Evolutionary conservation across 1,140 invertebrate genomes (phyloP), one percentile per base, ranked within the genome.

Genomic region (Halesus radiatus): DNA sequence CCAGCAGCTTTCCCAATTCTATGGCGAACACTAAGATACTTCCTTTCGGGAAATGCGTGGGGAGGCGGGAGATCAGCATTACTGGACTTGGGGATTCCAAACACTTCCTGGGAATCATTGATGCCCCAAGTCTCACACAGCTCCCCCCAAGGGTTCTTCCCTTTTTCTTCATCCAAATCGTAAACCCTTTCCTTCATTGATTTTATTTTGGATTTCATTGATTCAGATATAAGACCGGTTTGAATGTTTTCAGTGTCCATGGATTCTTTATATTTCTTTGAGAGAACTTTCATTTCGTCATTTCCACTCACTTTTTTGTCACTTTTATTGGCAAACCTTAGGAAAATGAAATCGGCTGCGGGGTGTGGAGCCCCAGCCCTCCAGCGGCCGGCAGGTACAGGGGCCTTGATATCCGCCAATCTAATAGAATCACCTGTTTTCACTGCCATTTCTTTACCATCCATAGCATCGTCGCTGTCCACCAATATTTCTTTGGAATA

Each of bases 91-190:
- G 76, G 68, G 22, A 83, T 52, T 37, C 86, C 84, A 85, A 91
- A 92, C 76, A 91, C 87, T 84, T 91, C 89, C 86, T 91, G 90
- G 45, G 90, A 87, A 80, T 93, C 92, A 87, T 93, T 91, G 23
- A 91, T 85, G 45, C 93, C 92, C 93, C 94, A 94, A 78, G 90
- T 92, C 82, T 91, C 89, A 52, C 93, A 93, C 56, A 95, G 89
- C 74, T 91, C 90, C 60, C 93, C 93, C 93, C 94, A 95, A 1
- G 94, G 94, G 89, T 95, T 95, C 86, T 93, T 93, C 32, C 20
- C 58, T 62, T 74, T 83, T 32, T 79, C 79, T 45, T 76, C 66
- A 16, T 70, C 73, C 13, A 29, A 20, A 16, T 78, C 60, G 6
- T 68, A 15, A 52, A 50, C 5, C 29, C 60, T 22, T 32, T 18